These are phyloP conservation scores for Punctoribates punctum DNA, from an alignment of 2,888 invertebrate genomes.

Conservation along the genomic window DNA sequence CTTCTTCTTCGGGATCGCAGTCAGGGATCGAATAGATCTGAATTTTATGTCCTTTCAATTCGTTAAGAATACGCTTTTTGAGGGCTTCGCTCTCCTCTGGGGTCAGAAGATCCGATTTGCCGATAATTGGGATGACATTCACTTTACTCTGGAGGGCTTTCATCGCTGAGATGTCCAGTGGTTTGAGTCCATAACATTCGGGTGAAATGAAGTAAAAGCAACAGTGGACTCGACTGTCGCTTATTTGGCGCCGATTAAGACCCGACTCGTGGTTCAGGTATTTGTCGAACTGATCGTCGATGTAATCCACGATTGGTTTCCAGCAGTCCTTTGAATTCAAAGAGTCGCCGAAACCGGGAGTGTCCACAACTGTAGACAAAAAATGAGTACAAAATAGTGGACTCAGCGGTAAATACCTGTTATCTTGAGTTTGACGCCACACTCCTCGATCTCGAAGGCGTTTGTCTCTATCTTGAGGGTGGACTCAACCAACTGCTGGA, in stretches of 20 bases:
- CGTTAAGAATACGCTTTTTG: conserved; percentile 81
- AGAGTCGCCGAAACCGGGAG: conserved; percentile 92
- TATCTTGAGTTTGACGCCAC: conserved; percentile 84
- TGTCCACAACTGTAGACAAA: conserved; percentile 65
- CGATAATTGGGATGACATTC: conserved; percentile 96
- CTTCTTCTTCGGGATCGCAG: conserved; percentile 87
- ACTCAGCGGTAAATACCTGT: conserved; percentile 59
- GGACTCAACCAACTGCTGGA: conserved; percentile 45
- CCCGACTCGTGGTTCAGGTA: conserved; percentile 57
- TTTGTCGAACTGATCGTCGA: conserved; percentile 93
- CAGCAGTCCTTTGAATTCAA: conserved; percentile 80
- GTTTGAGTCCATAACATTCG: conserved; percentile 91
- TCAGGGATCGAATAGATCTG: conserved; percentile 90
- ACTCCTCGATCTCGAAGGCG: conserved; percentile 92
- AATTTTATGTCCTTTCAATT: conserved; percentile 84
- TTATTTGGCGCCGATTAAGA: conserved; percentile 88
- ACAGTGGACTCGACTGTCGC: conserved; percentile 95
- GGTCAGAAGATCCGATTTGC: conserved; percentile 90
- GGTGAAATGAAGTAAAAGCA: conserved; percentile 97
- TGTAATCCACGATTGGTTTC: conserved; percentile 80
- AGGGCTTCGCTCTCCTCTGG: conserved; percentile 82
- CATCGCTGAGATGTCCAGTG: conserved; percentile 92
- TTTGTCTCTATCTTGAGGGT: conserved; percentile 91
- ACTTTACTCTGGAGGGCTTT: conserved; percentile 86
- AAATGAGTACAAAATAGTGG: not conserved